phyloP scores from a whole-genome alignment of 1,140 invertebrate genomes.

The Tetramorium simillimum region DNA sequence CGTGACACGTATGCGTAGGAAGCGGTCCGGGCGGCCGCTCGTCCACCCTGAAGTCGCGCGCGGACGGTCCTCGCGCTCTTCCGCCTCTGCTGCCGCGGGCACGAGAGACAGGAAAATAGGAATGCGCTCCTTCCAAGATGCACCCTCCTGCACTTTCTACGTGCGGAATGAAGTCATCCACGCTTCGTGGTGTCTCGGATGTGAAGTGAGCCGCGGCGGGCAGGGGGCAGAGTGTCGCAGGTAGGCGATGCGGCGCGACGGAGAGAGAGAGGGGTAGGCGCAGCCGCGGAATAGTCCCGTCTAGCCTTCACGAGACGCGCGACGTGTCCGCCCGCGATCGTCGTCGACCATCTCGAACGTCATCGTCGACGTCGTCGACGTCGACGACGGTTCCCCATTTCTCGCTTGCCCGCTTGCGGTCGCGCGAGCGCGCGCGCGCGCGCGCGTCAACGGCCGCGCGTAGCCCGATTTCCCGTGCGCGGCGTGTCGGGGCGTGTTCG shows the following conservation, averaged over 20 bases:
- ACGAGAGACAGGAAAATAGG: not conserved
- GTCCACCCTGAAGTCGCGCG: not conserved
- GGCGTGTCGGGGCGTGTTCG: constrained; percentile 40
- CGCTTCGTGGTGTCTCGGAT: not conserved
- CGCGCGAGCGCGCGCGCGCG: too few species aligned
- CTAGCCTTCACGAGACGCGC: not conserved
- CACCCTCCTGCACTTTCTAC: constrained; percentile 24
- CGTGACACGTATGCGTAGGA: too few species aligned
- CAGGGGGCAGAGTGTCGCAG: not conserved
- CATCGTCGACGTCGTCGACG: not conserved
- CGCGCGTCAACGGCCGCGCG: constrained; percentile 17
- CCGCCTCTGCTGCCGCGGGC: too few species aligned
- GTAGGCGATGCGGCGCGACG: not conserved
- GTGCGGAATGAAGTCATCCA: not conserved
- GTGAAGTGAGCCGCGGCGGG: not conserved
- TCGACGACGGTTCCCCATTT: not conserved
- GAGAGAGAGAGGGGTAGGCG: not conserved
- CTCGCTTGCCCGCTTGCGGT: too few species aligned
- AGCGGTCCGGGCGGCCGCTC: not conserved
- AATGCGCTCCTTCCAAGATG: not conserved
- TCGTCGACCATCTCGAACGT: not conserved
- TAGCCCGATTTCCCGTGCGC: constrained; percentile 25
- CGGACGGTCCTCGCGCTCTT: not conserved
- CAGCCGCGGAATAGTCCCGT: not conserved
- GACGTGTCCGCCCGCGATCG: not conserved